These are phyloP conservation scores for Mythimna vitellina DNA, from an alignment of 2,888 invertebrate genomes.

Conservation along the genomic window DNA sequence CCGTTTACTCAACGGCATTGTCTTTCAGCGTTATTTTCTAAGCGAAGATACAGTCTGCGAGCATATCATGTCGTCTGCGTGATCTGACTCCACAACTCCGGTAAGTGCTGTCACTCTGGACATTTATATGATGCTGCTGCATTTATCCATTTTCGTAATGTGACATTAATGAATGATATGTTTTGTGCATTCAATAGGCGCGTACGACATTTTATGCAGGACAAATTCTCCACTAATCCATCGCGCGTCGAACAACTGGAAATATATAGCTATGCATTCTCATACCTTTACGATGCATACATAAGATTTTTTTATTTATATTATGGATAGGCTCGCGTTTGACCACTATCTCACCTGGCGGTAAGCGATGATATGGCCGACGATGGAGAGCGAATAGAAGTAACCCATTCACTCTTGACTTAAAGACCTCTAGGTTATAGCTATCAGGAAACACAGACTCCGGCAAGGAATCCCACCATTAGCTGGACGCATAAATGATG, in stretches of 20 bases:
- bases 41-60: constrained; percentile 67
- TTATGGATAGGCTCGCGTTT: too few species aligned
- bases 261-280: constrained; percentile 40
- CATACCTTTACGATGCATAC: constrained; percentile 38
- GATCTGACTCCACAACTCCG: constrained; percentile 74
- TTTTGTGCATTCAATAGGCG: constrained; percentile 72
- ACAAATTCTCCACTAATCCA: constrained; percentile 61
- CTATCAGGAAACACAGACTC: too few species aligned
- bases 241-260: constrained; percentile 43
- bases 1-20: constrained; percentile 65
- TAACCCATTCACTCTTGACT: too few species aligned
- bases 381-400: too few species aligned
- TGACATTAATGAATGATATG: constrained; percentile 76
- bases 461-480: too few species aligned
- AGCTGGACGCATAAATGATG: too few species aligned
- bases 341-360: too few species aligned
- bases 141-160: constrained; percentile 76
- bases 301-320: not conserved
- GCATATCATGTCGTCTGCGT: constrained; percentile 73
- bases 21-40: constrained; percentile 73
- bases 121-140: constrained; percentile 74
- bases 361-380: too few species aligned
- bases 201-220: constrained; percentile 56
- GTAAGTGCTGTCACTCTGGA: constrained; percentile 64
- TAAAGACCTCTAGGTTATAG: too few species aligned